Evolutionary conservation across 2,797 vertebrate genomes (phyloP).

Genomic region (Novumbra hubbsi): DNA sequence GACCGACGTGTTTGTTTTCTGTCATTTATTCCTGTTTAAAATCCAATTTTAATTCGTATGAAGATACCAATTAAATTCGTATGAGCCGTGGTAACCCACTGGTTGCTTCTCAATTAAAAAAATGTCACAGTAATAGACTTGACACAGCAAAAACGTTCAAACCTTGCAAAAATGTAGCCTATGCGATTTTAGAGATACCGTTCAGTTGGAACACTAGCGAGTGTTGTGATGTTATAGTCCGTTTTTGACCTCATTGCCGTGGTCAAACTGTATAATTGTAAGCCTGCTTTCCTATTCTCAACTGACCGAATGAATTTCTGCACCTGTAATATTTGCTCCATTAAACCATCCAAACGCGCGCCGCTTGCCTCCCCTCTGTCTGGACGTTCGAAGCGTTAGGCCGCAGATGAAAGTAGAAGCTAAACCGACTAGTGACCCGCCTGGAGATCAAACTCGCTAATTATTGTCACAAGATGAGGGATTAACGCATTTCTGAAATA

Average conservation of each 20-base stretch:
- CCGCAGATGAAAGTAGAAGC: slow-evolving; percentile 79
- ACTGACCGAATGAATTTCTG: slow-evolving; percentile 7
- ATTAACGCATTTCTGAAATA: slow-evolving; percentile 99
- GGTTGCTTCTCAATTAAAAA: slow-evolving; percentile 21
- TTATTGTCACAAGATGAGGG: slow-evolving; percentile 98
- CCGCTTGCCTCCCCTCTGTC: slow-evolving; percentile 43
- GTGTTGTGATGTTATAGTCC: neutral
- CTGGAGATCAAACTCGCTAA: slow-evolving; percentile 85
- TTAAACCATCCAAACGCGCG: slow-evolving; percentile 17
- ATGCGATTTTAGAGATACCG: neutral
- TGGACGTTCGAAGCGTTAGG: slow-evolving; percentile 62
- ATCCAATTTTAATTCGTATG: slow-evolving; percentile 62
- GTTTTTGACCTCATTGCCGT: neutral
- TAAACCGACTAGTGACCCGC: slow-evolving; percentile 77
- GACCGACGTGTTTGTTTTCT: slow-evolving; percentile 73
- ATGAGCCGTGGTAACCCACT: slow-evolving; percentile 19
- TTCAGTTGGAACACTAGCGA: neutral
- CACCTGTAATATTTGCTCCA: slow-evolving; percentile 29
- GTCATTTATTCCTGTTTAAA: slow-evolving; percentile 64
- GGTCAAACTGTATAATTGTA: neutral
- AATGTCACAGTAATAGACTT: slow-evolving; percentile 22
- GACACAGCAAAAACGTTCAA: neutral
- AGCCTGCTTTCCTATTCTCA: neutral
- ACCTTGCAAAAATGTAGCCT: neutral
- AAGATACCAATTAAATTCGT: slow-evolving; percentile 39